Percentiles rank a stretch among this genome's conserved stretches.
Evolutionary conservation across 2,888 invertebrate genomes (phyloP).

Genomic region (Corythucha ciliata): DNA sequence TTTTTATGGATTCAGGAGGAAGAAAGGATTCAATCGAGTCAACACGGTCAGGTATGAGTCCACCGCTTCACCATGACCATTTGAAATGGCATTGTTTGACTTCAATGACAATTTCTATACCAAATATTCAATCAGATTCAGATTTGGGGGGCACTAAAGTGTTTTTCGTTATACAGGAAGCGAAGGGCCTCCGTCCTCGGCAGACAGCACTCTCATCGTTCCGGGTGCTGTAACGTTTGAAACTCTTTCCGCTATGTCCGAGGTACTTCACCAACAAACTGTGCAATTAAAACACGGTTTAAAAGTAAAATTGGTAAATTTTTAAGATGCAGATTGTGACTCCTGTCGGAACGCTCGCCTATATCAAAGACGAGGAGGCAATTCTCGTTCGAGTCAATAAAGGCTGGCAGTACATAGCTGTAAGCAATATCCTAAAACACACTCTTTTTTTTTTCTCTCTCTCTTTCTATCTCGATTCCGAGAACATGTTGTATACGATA

Average conservation of each 20-base stretch:
- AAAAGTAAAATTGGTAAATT: not conserved
- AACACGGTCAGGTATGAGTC: too few species aligned
- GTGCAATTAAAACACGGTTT: not conserved
- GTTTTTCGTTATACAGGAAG: too few species aligned
- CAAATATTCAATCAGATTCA: too few species aligned
- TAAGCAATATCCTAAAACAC: too few species aligned
- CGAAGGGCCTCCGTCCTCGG: too few species aligned
- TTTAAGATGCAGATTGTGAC: constrained; percentile 65
- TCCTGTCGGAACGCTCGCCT: constrained; percentile 82
- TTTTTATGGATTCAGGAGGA: too few species aligned
- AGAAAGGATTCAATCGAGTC: too few species aligned
- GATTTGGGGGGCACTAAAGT: too few species aligned
- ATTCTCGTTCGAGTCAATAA: constrained; percentile 80
- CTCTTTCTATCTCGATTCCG: not conserved
- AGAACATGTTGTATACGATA: not conserved
- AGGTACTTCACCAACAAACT: too few species aligned
- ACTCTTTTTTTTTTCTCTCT: not conserved
- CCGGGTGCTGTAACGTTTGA: constrained; percentile 80
- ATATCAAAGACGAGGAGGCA: constrained; percentile 83
- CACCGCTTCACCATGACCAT: too few species aligned
- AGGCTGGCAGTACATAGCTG: constrained; percentile 90
- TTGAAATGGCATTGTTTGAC: too few species aligned
- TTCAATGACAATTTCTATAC: too few species aligned
- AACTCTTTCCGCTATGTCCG: constrained; percentile 73
- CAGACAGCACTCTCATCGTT: constrained; percentile 48